Evolutionary conservation across 1,140 invertebrate genomes (phyloP).

Genomic region (Drosophila insularis): DNA sequence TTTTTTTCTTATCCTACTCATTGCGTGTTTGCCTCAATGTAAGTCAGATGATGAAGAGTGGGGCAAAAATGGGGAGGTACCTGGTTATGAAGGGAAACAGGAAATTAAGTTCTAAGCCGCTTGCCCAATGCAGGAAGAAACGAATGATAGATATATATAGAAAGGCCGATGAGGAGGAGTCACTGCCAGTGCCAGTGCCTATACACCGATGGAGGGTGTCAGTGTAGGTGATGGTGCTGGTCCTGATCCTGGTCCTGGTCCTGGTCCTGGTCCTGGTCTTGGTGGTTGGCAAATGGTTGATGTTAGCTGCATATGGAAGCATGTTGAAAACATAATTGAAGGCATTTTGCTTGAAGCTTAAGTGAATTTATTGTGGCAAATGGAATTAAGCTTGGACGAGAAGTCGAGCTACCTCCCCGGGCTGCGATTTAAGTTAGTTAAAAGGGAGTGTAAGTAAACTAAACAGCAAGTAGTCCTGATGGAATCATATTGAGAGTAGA

Average conservation of each 20-base stretch:
- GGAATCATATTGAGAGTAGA: no score
- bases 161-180: no score
- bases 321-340: conserved; percentile 27
- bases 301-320: conserved; percentile 13
- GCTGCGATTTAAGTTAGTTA: conserved; percentile 11
- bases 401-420: background rate
- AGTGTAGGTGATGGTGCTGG: background rate
- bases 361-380: conserved; percentile 26
- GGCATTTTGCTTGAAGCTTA: conserved; percentile 23
- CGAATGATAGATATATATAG: background rate
- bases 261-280: background rate
- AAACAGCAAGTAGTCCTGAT: background rate
- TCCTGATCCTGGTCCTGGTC: background rate
- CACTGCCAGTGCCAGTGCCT: background rate
- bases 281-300: background rate
- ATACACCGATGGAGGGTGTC: no score
- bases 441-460: conserved; percentile 4
- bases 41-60: background rate
- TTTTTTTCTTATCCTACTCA: conserved; percentile 1
- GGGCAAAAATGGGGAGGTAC: conserved; percentile 1
- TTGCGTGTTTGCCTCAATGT: conserved; percentile 32
- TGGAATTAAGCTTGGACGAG: conserved; percentile 14
- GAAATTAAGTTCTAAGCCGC: conserved; percentile 38
- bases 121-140: conserved; percentile 17
- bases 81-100: conserved; percentile 49